These are phyloP conservation scores for Drosophila lacteicornis DNA, from an alignment of 1,140 invertebrate species.

Conservation along the genomic window DNA sequence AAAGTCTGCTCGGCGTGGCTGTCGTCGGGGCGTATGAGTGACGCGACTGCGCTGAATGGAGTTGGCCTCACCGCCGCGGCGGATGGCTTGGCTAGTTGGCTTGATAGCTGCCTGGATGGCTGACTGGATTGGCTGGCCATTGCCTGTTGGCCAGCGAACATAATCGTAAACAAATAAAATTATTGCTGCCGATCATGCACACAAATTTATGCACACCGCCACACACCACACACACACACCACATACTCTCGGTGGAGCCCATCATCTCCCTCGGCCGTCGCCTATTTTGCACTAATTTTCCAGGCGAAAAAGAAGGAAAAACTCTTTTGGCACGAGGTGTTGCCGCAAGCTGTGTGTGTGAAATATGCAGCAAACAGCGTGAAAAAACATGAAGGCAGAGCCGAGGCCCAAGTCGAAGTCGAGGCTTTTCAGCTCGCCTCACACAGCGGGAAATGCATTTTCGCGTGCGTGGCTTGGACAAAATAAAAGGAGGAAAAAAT, in stretches of 20 bases:
- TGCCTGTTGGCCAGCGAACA: conserved; percentile 80
- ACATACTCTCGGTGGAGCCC: conserved; percentile 19
- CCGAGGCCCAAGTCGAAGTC: conserved; percentile 6
- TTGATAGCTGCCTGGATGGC: not conserved
- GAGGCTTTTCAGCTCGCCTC: conserved; percentile 40
- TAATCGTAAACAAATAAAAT: conserved; percentile 84
- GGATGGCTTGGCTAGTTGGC: conserved; percentile 22
- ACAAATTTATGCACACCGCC: conserved; percentile 76
- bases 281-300: conserved; percentile 78
- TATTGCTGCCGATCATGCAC: conserved; percentile 83
- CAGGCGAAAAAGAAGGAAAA: conserved; percentile 43
- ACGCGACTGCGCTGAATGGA: conserved; percentile 59
- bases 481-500: conserved; percentile 1
- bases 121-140: conserved; percentile 55
- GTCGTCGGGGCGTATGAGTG: conserved; percentile 83
- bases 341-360: conserved; percentile 81
- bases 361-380: conserved; percentile 81
- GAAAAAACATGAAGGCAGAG: conserved; percentile 77
- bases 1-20: conserved; percentile 55
- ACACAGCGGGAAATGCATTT: conserved; percentile 79
- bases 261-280: conserved; percentile 29
- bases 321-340: conserved; percentile 63
- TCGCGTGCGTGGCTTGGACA: conserved; percentile 61
- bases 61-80: conserved; percentile 4
- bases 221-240: conserved; percentile 15